Evolutionary conservation across 2,113 vertebrate species (phyloP), one percentile per base, ranked within the genome.

Genomic region (Melanerpes formicivorus): DNA sequence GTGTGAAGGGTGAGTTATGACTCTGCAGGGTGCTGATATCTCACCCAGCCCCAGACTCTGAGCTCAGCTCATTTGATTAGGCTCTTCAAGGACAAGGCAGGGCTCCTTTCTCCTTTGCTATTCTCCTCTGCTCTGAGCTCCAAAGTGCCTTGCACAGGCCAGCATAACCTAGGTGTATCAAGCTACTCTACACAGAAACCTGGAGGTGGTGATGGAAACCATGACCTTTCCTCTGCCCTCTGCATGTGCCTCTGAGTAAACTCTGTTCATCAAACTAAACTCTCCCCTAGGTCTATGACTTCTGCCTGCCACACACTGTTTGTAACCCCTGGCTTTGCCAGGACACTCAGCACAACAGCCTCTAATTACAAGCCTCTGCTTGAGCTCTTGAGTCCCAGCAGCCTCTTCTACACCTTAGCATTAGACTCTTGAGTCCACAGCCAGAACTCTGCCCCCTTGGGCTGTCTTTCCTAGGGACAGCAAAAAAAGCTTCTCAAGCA

Each of bases 91-190:
- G 90, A 56, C 21, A 0, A 37, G 60, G n/a, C 54, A 62, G 71
- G 52, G 82, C 66, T 66, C 30, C 10, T 50, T 58, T 65, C 55
- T 17, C 37, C 21, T 37, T 50, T 4, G 25, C 71, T 72, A 80
- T 34, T 37, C 30, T 44, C 40, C 46, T 40, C n/a, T 72, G 65
- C 70, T 54, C 88, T 3, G 54, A 29, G 65, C 58, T 73, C 32
- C 80, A 18, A 67, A 32, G 52, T 4, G 48, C 40, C 75, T 77
- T 4, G 6, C 29, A 6, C 55, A n/a, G 67, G 15, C 50, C 55
- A 80, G 48, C 14, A 30, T 2, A 62, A n/a, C 25, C 54, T 14
- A 0, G 2, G 0, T 1, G 3, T 26, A 48, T 4, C 42, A 18
- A 60, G 63, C 79, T 67, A 60, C 37, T 77, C 37, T 27, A 7